Base-by-base conservation (phyloP, 2,888 invertebrate genomes). In the Lamproptera curius region DNA sequence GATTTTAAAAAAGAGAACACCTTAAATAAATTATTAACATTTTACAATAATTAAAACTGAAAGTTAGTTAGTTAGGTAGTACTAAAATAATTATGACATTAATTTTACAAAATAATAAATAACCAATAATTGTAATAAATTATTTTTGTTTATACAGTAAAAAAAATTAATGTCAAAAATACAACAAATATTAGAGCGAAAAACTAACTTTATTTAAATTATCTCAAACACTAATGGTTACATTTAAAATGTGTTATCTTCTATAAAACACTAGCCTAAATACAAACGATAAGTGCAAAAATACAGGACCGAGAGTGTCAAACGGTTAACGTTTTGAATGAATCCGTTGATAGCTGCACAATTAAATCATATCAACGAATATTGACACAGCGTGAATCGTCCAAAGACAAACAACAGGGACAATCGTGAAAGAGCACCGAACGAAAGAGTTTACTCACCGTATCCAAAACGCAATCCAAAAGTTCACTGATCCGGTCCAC, bases 391-490 rank as follows among this genome's bases (percentile, higher is more conserved):
- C 20, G 13, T n/a, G 9, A 20, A 20, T 6, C 20, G 20, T 4
- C 13, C 31, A 31, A 31, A 31, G 11, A 1, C 34, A 9, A 11
- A 46, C 39, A 39, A 11, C 31, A 28, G 2, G 2, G n/a, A 31
- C 31, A 31, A 31, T 11, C 31, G 31, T 31, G 31, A 31, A 31
- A 31, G 35, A 38, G 3, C 34, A 40, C 16, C 15, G 38, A 39
- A 38, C 20, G 17, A 33, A 20, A 20, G 20, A 37, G 13, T 20
- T 13, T 20, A 79, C 83, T 82, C 57, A 84, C 85, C 77, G 62
- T 67, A 72, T 84, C 83, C 84, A 76, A 82, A 80, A 71, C 77
- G 84, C 84, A 85, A 85, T 85, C 85, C 85, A 85, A 85, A 74
- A 66, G 66, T 69, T 74, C 71, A 77, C 73, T 69, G 73, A 76